These are phyloP conservation scores for Taenioides sp. DNA, from an alignment of 2,797 vertebrate genomes.

Conservation along the genomic window DNA sequence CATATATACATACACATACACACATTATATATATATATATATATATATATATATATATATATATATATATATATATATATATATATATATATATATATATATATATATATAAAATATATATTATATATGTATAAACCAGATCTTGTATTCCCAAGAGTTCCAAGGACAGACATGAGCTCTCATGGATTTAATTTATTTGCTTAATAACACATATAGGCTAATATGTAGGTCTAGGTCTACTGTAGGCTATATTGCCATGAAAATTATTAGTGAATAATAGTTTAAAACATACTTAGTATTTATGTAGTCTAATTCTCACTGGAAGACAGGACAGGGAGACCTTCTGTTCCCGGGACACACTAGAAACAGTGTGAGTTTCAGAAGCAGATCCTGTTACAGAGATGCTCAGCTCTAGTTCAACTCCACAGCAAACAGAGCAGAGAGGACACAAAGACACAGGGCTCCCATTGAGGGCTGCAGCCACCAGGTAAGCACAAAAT, in stretches of 20 bases:
- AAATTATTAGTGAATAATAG: no score
- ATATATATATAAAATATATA: neutral
- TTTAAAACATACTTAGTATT: neutral
- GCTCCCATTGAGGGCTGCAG: conserved; percentile 24
- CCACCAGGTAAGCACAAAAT: conserved; percentile 36
- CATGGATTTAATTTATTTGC: no score
- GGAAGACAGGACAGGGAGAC: conserved; percentile 8
- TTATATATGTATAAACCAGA: no score
- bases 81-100: no score
- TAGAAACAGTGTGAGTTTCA: conserved; percentile 62
- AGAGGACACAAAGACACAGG: conserved; percentile 17
- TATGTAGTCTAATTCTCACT: neutral
- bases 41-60: no score
- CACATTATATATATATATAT: no score
- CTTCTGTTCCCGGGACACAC: conserved; percentile 22
- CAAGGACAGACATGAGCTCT: neutral
- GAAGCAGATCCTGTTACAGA: conserved; percentile 58
- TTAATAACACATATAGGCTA: no score
- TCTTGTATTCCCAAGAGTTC: neutral
- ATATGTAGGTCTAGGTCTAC: neutral
- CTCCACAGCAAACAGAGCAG: conserved; percentile 32
- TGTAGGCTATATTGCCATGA: neutral
- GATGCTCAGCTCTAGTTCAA: conserved; percentile 37
- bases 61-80: no score
- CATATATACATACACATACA: no score